phyloP scores from a whole-genome alignment of 2,888 invertebrate species.

The Gari tellinella region DNA sequence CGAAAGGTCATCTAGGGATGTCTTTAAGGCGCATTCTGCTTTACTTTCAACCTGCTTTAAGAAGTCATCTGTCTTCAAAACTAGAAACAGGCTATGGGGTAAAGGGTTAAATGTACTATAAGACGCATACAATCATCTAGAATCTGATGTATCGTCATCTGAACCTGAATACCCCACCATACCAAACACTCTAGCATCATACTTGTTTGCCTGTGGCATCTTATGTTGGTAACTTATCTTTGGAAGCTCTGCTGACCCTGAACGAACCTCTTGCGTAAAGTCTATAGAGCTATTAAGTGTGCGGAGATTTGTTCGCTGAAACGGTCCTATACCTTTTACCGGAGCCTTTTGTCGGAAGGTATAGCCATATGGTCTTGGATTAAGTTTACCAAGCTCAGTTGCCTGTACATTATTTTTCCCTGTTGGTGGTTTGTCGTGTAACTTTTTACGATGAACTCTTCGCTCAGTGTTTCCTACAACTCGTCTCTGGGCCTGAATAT shows the following conservation, averaged over 20 bases:
- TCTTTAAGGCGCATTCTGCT: no score
- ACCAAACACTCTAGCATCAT: conserved; percentile 61
- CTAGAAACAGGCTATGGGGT: no score
- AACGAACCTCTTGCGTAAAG: conserved; percentile 18
- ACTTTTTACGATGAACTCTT: background rate
- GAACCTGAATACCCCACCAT: no score
- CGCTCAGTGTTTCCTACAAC: conserved; percentile 5
- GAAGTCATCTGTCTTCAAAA: no score
- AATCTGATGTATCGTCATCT: no score
- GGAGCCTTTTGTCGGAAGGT: conserved; percentile 29
- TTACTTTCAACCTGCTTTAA: no score
- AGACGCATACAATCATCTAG: no score
- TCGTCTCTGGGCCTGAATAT: conserved; percentile 23
- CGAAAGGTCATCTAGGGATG: no score
- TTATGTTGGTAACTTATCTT: conserved; percentile 61
- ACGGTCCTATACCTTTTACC: conserved; percentile 47
- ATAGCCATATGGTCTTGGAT: conserved; percentile 64
- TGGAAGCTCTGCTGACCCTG: conserved; percentile 64
- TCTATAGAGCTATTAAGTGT: conserved; percentile 48
- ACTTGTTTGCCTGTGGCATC: conserved; percentile 28
- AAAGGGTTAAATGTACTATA: no score
- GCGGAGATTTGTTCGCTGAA: conserved; percentile 38
- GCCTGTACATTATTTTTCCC: conserved; percentile 23
- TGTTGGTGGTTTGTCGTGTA: conserved; percentile 19
- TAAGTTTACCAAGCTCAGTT: conserved; percentile 44